Percentiles rank a stretch among this genome's conserved stretches.
Conservation (phyloP, 2,797 vertebrate genomes). For the Taenioides sp. region DNA sequence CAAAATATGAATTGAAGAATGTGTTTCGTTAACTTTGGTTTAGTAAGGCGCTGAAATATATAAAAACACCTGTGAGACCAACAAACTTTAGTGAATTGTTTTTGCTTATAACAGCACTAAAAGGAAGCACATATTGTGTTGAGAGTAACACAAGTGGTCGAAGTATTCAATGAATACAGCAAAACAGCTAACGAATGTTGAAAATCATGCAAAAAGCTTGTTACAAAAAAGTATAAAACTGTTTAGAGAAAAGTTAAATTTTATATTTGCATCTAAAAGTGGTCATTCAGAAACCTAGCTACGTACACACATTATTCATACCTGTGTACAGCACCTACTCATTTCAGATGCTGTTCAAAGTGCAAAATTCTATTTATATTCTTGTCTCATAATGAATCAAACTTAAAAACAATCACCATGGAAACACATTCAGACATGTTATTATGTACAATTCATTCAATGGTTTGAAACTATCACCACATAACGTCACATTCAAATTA, state of each 20-base stretch:
- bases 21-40: constrained; percentile 9
- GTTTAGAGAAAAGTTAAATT: constrained; percentile 7
- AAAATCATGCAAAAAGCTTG: constrained; percentile 52
- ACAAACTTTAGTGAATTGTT: constrained; percentile 14
- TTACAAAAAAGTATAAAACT: constrained; percentile 63
- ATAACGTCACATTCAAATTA: constrained; percentile 74
- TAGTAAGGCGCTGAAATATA: constrained; percentile 4
- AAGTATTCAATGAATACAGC: constrained; percentile 9
- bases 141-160: constrained; percentile 14
- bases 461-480: constrained; percentile 62
- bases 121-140: constrained; percentile 15
- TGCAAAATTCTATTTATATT: constrained; percentile 85
- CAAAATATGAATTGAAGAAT: neutral
- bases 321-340: constrained; percentile 33
- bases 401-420: constrained; percentile 70
- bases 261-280: constrained; percentile 52
- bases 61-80: neutral
- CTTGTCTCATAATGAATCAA: constrained; percentile 64
- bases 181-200: constrained; percentile 22
- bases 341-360: constrained; percentile 88
- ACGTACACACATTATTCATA: constrained; percentile 32
- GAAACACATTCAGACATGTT: constrained; percentile 83
- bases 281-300: constrained; percentile 72
- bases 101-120: constrained; percentile 25
- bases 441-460: constrained; percentile 77